Evolutionary conservation across 1,140 invertebrate genomes (phyloP), one percentile per base, ranked within the genome.

Genomic region (Paraescarpia echinospica): DNA sequence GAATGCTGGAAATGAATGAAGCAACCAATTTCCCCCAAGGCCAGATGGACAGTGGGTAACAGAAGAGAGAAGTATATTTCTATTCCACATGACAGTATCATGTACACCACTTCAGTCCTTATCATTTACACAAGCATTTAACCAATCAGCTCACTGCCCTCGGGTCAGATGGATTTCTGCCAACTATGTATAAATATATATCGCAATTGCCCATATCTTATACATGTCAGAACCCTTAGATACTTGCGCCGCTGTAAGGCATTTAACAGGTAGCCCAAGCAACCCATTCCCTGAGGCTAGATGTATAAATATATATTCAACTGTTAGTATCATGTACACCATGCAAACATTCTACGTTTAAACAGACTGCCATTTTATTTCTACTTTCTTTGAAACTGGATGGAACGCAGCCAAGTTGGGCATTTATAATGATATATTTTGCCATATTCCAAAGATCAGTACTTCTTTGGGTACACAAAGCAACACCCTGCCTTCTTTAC

Each of bases 251-350:
- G 59, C 59, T 18, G 27, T 12, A 18, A 77, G 14, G 59, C 59
- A 77, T 31, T 77, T 77, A 12, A 77, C 27, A 31, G 27, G 27
- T 27, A 77, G 59, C 22, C 59, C 59, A 77, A 0, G 59, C 27
- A 77, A 77, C 59, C 22, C 27, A 77, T 77, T 77, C 59, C 59
- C 59, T 77, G 8, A 27, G 59, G 59, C 59, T 77, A 77, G 59
- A 77, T 77, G 59, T 77, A 77, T 77, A 77, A 77, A 77, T 77
- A 77, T 31, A 77, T 77, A 77, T 77, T 77, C 59, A 77, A 77
- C 14, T 77, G 59, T 77, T 77, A 77, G 22, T 77, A 77, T 77
- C 59, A 27, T 77, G 59, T 18, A 77, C 59, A 27, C 59, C 22
- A 77, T 27, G 27, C 59, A 77, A 77, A 31, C 59, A 77, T 77